These are phyloP conservation scores for Lampropteryx suffumata DNA, from an alignment of 2,888 invertebrate genomes.

Conservation along the genomic window DNA sequence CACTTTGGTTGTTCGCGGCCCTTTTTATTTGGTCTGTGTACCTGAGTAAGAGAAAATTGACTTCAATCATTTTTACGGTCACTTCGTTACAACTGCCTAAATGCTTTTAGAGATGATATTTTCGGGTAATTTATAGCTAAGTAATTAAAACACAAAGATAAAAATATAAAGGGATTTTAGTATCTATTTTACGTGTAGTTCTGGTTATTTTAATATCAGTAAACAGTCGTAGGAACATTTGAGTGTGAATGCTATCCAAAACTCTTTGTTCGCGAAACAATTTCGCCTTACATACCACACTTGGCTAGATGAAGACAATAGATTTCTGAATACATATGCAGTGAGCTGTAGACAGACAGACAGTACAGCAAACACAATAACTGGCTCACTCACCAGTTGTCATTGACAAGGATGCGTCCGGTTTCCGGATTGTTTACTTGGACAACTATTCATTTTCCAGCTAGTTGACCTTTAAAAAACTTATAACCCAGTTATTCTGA, in stretches of 20 bases:
- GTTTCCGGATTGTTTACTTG: too few species aligned
- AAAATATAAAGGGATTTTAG: too few species aligned
- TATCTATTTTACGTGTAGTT: too few species aligned
- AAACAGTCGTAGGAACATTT: neutral
- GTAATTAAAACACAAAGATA: too few species aligned
- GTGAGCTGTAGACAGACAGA: neutral
- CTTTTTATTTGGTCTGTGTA: too few species aligned
- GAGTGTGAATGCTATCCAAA: slow-evolving; percentile 1
- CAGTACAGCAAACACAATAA: neutral
- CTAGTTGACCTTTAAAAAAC: too few species aligned
- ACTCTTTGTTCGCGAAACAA: slow-evolving; percentile 24
- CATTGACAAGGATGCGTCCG: too few species aligned
- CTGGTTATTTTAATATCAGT: too few species aligned
- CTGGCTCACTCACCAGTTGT: neutral
- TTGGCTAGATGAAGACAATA: slow-evolving; percentile 32
- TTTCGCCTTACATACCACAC: slow-evolving; percentile 17
- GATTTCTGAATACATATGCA: slow-evolving; percentile 1
- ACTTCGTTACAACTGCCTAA: neutral
- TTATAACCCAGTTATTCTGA: too few species aligned
- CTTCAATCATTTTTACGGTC: slow-evolving; percentile 7
- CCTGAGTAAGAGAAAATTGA: slow-evolving; percentile 1
- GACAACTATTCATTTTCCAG: too few species aligned
- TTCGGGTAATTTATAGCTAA: too few species aligned
- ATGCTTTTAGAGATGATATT: slow-evolving; percentile 6
- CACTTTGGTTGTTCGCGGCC: too few species aligned